A percentile compares a stretch with the other conserved stretches of the same genome.
These are phyloP conservation scores for Lophura nycthemera DNA, from an alignment of 2,113 vertebrate genomes.

Conservation along the genomic window DNA sequence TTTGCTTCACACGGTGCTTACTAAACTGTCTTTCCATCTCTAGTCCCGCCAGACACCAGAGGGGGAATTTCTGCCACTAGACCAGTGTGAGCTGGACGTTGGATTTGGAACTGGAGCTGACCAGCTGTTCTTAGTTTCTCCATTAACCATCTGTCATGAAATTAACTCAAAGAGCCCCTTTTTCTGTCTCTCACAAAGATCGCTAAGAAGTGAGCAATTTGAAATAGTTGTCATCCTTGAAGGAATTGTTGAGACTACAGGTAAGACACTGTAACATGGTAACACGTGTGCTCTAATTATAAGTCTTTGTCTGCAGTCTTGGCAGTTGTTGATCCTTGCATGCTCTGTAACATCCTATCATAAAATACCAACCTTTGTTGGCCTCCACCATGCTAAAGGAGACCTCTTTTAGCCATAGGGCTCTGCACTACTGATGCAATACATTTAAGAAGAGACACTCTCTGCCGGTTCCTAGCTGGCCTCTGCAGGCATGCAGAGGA, in stretches of 20 bases:
- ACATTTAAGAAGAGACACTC: not conserved
- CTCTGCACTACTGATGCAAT: not conserved
- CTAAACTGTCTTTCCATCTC: slow-evolving; percentile 31
- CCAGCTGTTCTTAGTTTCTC: slow-evolving; percentile 91
- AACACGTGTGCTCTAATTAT: not conserved
- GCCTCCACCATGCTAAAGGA: not conserved
- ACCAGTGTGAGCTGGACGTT: slow-evolving; percentile 91
- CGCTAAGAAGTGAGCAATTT: slow-evolving; percentile 87
- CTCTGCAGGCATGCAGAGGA: not conserved
- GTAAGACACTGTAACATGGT: slow-evolving; percentile 58
- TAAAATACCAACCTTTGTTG: not conserved
- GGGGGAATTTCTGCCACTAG: slow-evolving; percentile 90
- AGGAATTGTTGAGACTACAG: slow-evolving; percentile 91
- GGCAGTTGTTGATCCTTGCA: not conserved
- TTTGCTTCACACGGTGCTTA: not conserved
- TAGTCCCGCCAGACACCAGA: slow-evolving; percentile 91
- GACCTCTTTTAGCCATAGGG: not conserved
- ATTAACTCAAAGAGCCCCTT: slow-evolving; percentile 89
- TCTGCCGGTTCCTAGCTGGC: not conserved
- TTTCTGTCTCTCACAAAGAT: slow-evolving; percentile 89
- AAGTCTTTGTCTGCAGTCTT: not conserved
- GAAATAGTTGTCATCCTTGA: slow-evolving; percentile 93
- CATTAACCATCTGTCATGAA: slow-evolving; percentile 91
- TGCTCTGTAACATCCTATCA: not conserved
- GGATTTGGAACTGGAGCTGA: slow-evolving; percentile 91